phyloP scores from a whole-genome alignment of 2,888 invertebrate genomes.

The Rhodophaea formosa region DNA sequence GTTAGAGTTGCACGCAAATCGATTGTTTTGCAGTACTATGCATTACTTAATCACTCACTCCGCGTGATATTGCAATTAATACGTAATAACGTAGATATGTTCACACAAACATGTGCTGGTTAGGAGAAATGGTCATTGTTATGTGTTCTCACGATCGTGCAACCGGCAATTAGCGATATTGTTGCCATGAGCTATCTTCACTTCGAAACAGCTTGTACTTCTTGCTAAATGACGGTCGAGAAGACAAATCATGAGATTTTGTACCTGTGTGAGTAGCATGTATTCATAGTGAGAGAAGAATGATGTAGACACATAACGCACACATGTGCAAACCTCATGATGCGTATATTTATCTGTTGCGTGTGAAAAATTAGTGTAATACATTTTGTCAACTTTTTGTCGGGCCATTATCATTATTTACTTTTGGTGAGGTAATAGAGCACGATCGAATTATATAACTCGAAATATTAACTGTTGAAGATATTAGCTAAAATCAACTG shows the following conservation, averaged over 20 bases:
- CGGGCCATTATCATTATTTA: conserved; percentile 7
- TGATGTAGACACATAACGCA: not conserved
- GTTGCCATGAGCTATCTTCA: conserved; percentile 5
- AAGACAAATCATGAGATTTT: not conserved
- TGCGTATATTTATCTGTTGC: not conserved
- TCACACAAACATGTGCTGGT: conserved; percentile 7
- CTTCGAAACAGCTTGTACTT: not conserved
- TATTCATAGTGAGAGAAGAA: not conserved
- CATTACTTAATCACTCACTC: conserved; percentile 3
- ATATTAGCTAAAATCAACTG: not conserved
- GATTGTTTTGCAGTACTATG: too few relatives aligned
- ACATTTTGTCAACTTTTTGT: conserved; percentile 14
- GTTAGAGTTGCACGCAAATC: too few relatives aligned
- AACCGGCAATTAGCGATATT: conserved; percentile 7
- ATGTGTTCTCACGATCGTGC: conserved; percentile 6
- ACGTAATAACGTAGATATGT: conserved; percentile 14
- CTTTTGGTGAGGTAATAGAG: conserved; percentile 9
- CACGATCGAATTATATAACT: conserved; percentile 13
- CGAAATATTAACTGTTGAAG: not conserved
- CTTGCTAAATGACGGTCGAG: not conserved
- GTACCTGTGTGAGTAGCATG: not conserved
- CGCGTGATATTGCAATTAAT: conserved; percentile 6
- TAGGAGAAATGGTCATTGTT: conserved; percentile 17
- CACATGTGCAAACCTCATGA: not conserved
- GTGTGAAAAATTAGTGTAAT: conserved; percentile 11